Percentiles rank a stretch among this genome's conserved stretches.
Conservation (phyloP, 1,140 invertebrate genomes). For the Palaemon carinicauda region DNA sequence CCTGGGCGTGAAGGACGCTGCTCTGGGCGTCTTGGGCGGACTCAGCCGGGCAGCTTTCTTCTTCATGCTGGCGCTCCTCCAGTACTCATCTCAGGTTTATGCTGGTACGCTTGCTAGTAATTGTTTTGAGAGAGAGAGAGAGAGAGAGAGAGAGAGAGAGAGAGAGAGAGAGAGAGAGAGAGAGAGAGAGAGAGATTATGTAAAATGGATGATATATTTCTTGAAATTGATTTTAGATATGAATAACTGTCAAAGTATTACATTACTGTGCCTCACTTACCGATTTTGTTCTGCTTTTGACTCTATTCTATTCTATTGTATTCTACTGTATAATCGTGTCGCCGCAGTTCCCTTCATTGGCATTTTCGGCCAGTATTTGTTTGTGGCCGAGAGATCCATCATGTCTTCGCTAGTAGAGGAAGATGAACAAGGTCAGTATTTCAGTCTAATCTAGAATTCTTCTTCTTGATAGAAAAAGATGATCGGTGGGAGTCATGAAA, state of each 20-base stretch:
- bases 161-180: no score
- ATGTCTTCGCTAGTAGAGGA: not conserved
- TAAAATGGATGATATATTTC: no score
- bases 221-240: no score
- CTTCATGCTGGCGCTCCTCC: not conserved
- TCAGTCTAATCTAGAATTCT: no score
- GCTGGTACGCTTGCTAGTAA: not conserved
- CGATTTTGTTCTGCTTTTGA: no score
- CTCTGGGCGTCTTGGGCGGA: not conserved
- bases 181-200: no score
- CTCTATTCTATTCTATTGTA: not conserved
- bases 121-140: not conserved
- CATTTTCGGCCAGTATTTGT: not conserved
- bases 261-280: not conserved
- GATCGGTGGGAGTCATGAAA: no score
- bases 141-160: no score
- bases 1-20: not conserved
- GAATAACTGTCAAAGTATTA: no score
- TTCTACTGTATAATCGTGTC: no score
- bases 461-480: no score
- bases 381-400: not conserved
- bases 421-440: not conserved
- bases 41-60: not conserved
- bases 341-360: not conserved
- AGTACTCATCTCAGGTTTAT: not conserved